These are phyloP conservation scores for Anniella stebbinsi DNA, from an alignment of 2,797 vertebrate species.

Conservation along the genomic window DNA sequence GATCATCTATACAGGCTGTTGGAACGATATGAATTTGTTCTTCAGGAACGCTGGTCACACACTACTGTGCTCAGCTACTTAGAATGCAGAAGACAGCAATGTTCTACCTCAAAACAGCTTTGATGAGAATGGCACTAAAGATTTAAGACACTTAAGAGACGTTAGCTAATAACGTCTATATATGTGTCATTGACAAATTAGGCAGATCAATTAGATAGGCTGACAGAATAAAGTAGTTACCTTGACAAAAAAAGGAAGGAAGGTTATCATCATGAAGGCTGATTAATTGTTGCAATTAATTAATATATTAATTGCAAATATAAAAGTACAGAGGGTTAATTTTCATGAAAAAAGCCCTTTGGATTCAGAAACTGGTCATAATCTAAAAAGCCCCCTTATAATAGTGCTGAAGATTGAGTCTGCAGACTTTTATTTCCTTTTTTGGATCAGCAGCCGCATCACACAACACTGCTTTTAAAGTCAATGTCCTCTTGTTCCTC, in stretches of 20 bases:
- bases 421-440: background rate
- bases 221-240: slow-evolving; percentile 20
- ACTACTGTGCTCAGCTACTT: background rate
- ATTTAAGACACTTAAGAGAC: slow-evolving; percentile 25
- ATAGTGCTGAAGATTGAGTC: background rate
- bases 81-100: background rate
- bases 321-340: slow-evolving; percentile 10
- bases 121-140: slow-evolving; percentile 26
- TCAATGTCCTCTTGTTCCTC: background rate
- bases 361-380: background rate
- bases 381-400: background rate
- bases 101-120: background rate
- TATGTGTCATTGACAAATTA: slow-evolving; percentile 26
- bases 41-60: background rate
- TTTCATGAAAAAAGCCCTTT: background rate
- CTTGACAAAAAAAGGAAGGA: slow-evolving; percentile 9
- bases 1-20: background rate
- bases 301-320: slow-evolving; percentile 19
- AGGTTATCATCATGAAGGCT: background rate
- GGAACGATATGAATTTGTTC: background rate
- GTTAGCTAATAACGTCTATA: slow-evolving; percentile 28
- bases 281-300: slow-evolving; percentile 20
- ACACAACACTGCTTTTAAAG: background rate
- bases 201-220: slow-evolving; percentile 28
- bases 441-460: background rate